Conservation (phyloP, 2,888 invertebrate genomes). For the Strigamia crassipes region DNA sequence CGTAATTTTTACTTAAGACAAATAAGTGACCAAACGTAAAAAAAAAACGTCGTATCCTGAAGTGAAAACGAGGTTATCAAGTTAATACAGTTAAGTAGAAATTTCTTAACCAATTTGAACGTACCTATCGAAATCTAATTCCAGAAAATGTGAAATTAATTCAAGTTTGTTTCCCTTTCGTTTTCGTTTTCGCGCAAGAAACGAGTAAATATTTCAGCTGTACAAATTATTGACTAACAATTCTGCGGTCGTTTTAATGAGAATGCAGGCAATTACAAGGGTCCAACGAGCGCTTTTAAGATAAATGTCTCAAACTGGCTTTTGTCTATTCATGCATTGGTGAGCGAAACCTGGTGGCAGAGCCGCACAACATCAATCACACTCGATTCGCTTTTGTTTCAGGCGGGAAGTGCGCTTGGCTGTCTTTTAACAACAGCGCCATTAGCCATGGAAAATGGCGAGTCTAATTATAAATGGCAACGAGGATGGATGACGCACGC, state of each 20-base stretch:
- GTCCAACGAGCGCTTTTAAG: slow-evolving; percentile 1
- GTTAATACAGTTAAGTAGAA: too few species aligned
- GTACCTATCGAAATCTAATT: too few species aligned
- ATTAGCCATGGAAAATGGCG: slow-evolving; percentile 26
- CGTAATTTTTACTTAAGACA: too few species aligned
- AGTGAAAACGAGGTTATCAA: too few species aligned
- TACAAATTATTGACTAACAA: slow-evolving; percentile 19
- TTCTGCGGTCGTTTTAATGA: slow-evolving; percentile 16
- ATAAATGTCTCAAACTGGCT: slow-evolving; percentile 26
- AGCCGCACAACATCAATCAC: slow-evolving; percentile 22
- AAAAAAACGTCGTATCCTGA: too few species aligned
- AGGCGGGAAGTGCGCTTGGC: slow-evolving; percentile 26
- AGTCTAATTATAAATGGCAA: slow-evolving; percentile 30
- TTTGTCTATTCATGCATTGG: slow-evolving; percentile 26
- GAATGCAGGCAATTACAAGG: neutral
- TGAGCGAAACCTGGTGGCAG: slow-evolving; percentile 30
- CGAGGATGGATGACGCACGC: slow-evolving; percentile 18
- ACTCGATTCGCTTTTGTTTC: slow-evolving; percentile 26
- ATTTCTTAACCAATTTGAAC: too few species aligned
- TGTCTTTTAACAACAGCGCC: slow-evolving; percentile 23
- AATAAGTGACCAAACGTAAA: too few species aligned
- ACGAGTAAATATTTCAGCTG: neutral
- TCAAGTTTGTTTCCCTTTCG: too few species aligned
- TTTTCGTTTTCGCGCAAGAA: too few species aligned
- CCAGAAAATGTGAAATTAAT: too few species aligned